Base-by-base conservation (phyloP, 2,888 invertebrate species). In the Megaustenia siamemsis region DNA sequence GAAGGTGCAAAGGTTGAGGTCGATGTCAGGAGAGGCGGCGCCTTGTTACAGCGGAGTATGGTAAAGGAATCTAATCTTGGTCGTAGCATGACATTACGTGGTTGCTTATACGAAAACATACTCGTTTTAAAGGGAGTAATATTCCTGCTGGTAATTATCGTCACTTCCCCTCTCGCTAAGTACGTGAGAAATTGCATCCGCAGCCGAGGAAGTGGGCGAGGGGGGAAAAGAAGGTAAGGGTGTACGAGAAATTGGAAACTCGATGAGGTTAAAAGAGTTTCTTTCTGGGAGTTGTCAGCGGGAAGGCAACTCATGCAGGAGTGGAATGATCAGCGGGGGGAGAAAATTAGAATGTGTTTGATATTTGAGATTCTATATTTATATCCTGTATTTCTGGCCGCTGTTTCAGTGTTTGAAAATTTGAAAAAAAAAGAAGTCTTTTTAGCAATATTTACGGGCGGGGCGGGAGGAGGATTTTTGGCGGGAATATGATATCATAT, bases 161-260 rank as follows among this genome's bases (percentile, higher is more conserved):
- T 45, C 56, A 40, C 56, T 63, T 78, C 60, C 78, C 66, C 43
- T 40, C 53, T 24, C n/a, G n/a, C 78, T 66, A 66, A 78, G 78
- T 78, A 78, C 78, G 78, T 78, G 78, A 78, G 77, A 78, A 78
- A 66, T 78, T 78, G 63, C 63, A 78, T 56, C 63, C 49, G 5
- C 66, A 43, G 53, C 18, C 10, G 32, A 68, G 69, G 81, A 81
- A 73, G 56, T 53, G 35, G 43, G 45, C 49, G 43, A 24, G 35
- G 28, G 38, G 78, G 45, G 43, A 18, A 45, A 24, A 32, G 69
- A 53, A 18, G 69, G 68, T 10, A 24, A 80, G 76, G 38, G 43
- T 24, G 35, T 12, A 28, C 6, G 43, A 38, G 49, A 53, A 53
- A 53, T 18, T 15, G 32, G 45, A 24, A 38, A 49, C 12, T 24